Evolutionary conservation across 2,113 vertebrate species (phyloP).

Genomic region (Sebastes schlegelii): DNA sequence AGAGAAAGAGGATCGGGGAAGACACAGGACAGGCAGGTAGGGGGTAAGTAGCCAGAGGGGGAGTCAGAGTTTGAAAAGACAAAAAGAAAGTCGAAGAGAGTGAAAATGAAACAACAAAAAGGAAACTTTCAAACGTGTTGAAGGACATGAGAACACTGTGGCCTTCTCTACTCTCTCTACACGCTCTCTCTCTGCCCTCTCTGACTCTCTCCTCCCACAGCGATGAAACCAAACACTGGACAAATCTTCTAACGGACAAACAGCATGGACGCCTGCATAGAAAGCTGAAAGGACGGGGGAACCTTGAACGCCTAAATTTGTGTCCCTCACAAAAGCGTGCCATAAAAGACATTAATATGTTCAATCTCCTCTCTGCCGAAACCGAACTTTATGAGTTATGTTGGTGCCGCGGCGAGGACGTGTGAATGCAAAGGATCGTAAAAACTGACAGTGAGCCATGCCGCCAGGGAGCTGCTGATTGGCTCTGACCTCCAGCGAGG

Average conservation of each 20-base stretch:
- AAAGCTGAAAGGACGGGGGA: constrained; percentile 21
- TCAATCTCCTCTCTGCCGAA: constrained; percentile 22
- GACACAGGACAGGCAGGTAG: constrained; percentile 9
- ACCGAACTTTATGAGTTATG: constrained; percentile 33
- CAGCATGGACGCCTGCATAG: not conserved
- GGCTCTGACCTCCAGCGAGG: constrained; percentile 56
- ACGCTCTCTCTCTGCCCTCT: not conserved
- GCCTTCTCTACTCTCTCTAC: not conserved
- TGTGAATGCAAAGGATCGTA: constrained; percentile 19
- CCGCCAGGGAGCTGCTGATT: constrained; percentile 54
- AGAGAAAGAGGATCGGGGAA: constrained; percentile 16
- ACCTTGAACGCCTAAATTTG: constrained; percentile 41
- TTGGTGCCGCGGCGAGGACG: constrained; percentile 4
- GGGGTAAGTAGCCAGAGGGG: constrained; percentile 26
- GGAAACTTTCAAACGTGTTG: constrained; percentile 18
- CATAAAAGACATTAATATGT: constrained; percentile 55
- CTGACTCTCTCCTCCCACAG: not conserved
- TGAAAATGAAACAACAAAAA: constrained; percentile 6
- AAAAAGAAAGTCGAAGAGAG: constrained; percentile 17
- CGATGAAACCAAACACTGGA: constrained; percentile 40
- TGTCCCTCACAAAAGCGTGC: constrained; percentile 23
- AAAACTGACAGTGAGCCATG: constrained; percentile 30
- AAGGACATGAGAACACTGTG: constrained; percentile 22
- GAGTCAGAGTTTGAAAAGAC: constrained; percentile 13
- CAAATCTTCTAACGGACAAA: constrained; percentile 12